Conservation (phyloP, 2,888 invertebrate species). For the Dermolepida albohirtum region DNA sequence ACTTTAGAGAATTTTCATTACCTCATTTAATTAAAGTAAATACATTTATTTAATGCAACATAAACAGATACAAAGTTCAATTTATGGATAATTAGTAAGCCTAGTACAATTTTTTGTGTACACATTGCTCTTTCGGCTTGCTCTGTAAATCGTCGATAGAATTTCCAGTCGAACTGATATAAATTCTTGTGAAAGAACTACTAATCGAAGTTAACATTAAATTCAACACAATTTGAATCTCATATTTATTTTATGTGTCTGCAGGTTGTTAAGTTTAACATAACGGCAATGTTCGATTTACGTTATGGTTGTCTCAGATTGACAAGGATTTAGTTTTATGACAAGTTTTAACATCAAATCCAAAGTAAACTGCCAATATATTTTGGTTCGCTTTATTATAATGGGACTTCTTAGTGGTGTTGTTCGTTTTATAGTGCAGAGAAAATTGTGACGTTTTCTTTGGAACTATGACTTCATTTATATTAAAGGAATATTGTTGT, state of each 20-base stretch:
- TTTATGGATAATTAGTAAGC: conserved; percentile 17
- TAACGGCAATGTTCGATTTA: conserved; percentile 4
- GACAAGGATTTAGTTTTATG: conserved; percentile 25
- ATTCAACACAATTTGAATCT: conserved; percentile 13
- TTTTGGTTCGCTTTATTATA: not conserved
- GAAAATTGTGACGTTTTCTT: no score
- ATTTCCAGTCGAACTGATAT: not conserved
- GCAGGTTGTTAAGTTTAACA: conserved; percentile 22
- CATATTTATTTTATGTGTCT: conserved; percentile 25
- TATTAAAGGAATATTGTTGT: no score
- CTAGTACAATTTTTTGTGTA: conserved; percentile 17
- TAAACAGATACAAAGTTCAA: conserved; percentile 8
- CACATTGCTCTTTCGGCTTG: conserved; percentile 12
- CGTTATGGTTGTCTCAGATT: conserved; percentile 4
- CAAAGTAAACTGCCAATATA: not conserved
- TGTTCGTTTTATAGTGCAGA: no score
- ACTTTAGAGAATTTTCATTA: conserved; percentile 50
- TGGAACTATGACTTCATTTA: no score
- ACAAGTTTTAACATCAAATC: conserved; percentile 2
- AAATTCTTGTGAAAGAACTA: not conserved
- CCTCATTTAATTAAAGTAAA: conserved; percentile 45
- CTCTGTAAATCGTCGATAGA: not conserved
- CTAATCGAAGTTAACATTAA: conserved; percentile 25
- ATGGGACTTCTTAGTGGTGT: no score
- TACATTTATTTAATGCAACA: conserved; percentile 17